Evolutionary conservation across 1,140 invertebrate species (phyloP).

Genomic region (Neodiprion pinetum): DNA sequence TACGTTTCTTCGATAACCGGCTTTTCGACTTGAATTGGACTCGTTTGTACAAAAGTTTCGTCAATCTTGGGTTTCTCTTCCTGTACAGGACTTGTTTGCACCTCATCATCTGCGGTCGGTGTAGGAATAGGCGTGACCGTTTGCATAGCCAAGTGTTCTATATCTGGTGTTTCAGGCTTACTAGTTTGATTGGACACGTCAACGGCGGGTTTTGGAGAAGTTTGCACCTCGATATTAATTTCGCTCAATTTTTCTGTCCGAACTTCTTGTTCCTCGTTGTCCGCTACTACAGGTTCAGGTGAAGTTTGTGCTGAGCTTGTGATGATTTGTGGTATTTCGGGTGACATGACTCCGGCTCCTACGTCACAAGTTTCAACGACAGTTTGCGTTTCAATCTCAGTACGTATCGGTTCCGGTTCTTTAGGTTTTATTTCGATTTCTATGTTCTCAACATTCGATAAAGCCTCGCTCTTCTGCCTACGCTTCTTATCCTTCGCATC

Average conservation of each 20-base stretch:
- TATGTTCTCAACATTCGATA: constrained; percentile 40
- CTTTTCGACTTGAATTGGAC: constrained; percentile 16
- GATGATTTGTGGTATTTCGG: constrained; percentile 38
- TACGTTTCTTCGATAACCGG: constrained; percentile 24
- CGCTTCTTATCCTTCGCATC: constrained; percentile 57
- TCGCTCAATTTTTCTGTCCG: constrained; percentile 38
- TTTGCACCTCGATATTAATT: constrained; percentile 33
- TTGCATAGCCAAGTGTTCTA: constrained; percentile 48
- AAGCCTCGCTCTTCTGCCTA: constrained; percentile 38
- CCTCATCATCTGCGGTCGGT: constrained; percentile 40
- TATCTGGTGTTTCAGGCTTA: constrained; percentile 38
- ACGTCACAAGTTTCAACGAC: constrained; percentile 50
- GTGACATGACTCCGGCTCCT: constrained; percentile 37
- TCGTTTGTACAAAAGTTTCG: constrained; percentile 38
- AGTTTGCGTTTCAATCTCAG: constrained; percentile 63
- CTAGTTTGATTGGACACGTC: constrained; percentile 10
- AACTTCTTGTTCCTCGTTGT: constrained; percentile 30
- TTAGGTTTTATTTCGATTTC: constrained; percentile 34
- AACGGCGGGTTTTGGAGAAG: constrained; percentile 6
- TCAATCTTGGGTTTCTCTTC: constrained; percentile 18
- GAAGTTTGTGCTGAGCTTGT: constrained; percentile 41
- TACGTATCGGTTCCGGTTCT: constrained; percentile 25
- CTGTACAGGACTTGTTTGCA: constrained; percentile 44
- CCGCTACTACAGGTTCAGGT: constrained; percentile 27
- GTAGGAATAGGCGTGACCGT: constrained; percentile 33